Evolutionary conservation across 2,113 vertebrate species (phyloP).

Genomic region (Pseudois nayaur): DNA sequence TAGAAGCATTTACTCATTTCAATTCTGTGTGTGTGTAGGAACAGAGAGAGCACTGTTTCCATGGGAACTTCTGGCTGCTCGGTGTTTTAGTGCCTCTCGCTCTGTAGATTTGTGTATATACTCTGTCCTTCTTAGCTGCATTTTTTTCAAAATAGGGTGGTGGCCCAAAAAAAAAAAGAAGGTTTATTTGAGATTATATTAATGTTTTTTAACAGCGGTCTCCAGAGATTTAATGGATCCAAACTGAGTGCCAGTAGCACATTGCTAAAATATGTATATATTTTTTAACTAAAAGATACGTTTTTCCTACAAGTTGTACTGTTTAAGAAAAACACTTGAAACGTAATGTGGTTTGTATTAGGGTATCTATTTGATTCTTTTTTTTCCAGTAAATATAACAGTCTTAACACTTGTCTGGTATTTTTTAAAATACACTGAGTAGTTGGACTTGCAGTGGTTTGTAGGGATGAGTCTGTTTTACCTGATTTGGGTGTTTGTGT

Average conservation of each 20-base stretch:
- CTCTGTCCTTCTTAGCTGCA: background rate
- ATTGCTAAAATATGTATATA: background rate
- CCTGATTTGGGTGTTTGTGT: background rate
- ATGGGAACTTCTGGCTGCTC: conserved; percentile 66
- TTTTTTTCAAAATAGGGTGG: background rate
- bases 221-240: conserved; percentile 13
- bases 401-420: conserved; percentile 2
- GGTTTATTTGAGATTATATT: conserved; percentile 34
- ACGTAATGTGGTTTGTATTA: conserved; percentile 10
- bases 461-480: background rate
- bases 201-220: background rate
- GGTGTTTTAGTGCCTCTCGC: conserved; percentile 52
- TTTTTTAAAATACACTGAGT: background rate
- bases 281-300: conserved; percentile 3
- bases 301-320: background rate
- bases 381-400: background rate
- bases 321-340: conserved; percentile 51
- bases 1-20: conserved; percentile 45
- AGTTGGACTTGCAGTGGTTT: background rate
- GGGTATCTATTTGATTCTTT: background rate
- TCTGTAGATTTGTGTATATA: conserved; percentile 50
- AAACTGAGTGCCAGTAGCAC: background rate
- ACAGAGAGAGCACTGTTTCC: conserved; percentile 72
- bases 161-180: background rate
- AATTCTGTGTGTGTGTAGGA: conserved; percentile 50